Conservation (phyloP, 1,140 invertebrate genomes). For the Lasaia peninsularis region DNA sequence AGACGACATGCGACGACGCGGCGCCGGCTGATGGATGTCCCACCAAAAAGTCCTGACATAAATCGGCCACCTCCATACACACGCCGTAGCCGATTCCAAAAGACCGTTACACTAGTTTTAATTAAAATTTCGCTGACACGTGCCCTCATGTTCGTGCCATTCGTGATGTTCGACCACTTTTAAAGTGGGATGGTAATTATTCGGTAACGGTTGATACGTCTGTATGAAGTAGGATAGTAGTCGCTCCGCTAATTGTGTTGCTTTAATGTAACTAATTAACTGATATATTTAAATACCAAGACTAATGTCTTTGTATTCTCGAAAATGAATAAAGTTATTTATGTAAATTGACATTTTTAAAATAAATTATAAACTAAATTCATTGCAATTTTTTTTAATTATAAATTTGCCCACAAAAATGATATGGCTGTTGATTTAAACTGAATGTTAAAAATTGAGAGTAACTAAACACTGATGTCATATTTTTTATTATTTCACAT, state of each 20-base stretch:
- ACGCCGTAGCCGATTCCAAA: conserved; percentile 14
- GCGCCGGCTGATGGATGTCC: conserved; percentile 27
- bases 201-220: conserved; percentile 16
- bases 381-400: too few relatives aligned
- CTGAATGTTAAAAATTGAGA: too few relatives aligned
- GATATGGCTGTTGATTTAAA: too few relatives aligned
- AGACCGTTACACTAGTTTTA: conserved; percentile 23
- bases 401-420: too few relatives aligned
- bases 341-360: too few relatives aligned
- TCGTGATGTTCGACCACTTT: conserved; percentile 19
- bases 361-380: too few relatives aligned
- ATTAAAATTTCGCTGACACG: conserved; percentile 20
- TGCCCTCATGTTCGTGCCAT: conserved; percentile 14
- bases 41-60: conserved; percentile 29
- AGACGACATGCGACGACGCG: conserved; percentile 23
- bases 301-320: not conserved
- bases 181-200: conserved; percentile 18
- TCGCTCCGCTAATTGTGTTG: conserved; percentile 10
- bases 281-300: not conserved
- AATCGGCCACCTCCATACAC: conserved; percentile 23
- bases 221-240: conserved; percentile 14
- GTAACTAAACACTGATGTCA: too few relatives aligned
- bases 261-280: conserved; percentile 12
- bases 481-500: too few relatives aligned
- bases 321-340: too few relatives aligned